Evolutionary conservation across 2,797 vertebrate genomes (phyloP), one percentile per base, ranked within the genome.

Genomic region (Lithobates sylvaticus): DNA sequence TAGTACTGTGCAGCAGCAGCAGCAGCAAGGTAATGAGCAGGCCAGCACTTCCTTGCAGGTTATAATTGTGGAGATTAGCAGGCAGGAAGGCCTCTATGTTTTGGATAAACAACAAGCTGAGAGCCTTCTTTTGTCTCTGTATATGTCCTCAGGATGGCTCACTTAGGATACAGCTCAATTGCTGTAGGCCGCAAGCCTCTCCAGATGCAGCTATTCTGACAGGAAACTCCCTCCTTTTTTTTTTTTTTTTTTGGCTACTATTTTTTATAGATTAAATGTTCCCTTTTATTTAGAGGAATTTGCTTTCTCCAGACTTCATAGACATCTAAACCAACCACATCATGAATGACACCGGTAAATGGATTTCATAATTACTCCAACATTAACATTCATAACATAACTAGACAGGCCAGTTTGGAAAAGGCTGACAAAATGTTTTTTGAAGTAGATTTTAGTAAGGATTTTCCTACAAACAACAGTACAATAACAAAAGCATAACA

Each of bases 251-350:
- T 74, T 83, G 65, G 39, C 58, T 83, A 32, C 82, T 76, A 71
- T 89, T 79, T 86, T 88, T 78, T 88, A 88, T 79, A 84, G 77
- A 86, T 85, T 87, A 77, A 87, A 86, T 84, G 70, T 78, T 77
- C 91, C 89, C 88, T 91, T 92, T 91, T 91, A 84, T 84, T 81
- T 71, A 71, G 50, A 86, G 78, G 81, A 89, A 78, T 88, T 83
- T 81, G 54, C 88, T 89, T 83, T 88, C 83, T 83, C 79, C 34
- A 64, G 70, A 73, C 81, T 86, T 21, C 26, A 27, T 15, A 78
- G 67, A 67, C 13, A 18, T 87, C 86, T 85, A 78, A 84, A 10
- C 69, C 39, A 42, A 64, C 86, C 81, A 84, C 86, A 87, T 79
- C 61, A 84, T 74, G 34, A 69, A 75, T 74, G 32, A 34, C 64